Evolutionary conservation across 2,113 vertebrate genomes (phyloP).

Genomic region (Mesembrinibis cayennensis): DNA sequence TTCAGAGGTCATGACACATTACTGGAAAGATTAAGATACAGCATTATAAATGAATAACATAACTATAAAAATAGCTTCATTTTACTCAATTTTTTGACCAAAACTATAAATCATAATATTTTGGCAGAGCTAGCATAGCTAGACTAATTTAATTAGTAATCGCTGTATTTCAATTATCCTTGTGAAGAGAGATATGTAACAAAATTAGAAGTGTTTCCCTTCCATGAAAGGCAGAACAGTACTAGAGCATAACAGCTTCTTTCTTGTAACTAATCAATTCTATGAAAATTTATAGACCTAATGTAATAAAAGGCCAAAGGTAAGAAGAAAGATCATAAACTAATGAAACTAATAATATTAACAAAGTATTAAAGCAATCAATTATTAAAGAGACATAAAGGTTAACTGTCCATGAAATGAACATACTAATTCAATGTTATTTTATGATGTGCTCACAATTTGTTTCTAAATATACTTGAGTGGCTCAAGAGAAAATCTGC

Average conservation of each 20-base stretch:
- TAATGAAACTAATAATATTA: constrained; percentile 59
- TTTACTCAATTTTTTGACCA: neutral
- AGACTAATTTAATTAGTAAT: constrained; percentile 25
- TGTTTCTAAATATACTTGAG: constrained; percentile 29
- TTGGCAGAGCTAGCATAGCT: neutral
- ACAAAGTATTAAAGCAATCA: constrained; percentile 37
- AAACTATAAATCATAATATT: neutral
- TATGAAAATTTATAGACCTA: constrained; percentile 41
- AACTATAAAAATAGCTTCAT: neutral
- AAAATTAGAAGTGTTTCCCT: constrained; percentile 1
- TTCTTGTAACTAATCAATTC: constrained; percentile 44
- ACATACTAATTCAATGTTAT: constrained; percentile 48
- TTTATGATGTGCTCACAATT: constrained; percentile 6
- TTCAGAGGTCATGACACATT: neutral
- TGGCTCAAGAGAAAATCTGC: neutral
- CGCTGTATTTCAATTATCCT: neutral
- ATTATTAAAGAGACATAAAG: constrained; percentile 47
- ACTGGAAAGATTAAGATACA: neutral
- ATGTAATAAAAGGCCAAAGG: constrained; percentile 34
- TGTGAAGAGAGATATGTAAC: neutral
- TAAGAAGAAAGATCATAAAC: constrained; percentile 27
- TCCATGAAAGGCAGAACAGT: neutral
- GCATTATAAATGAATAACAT: neutral
- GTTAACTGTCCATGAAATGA: constrained; percentile 60
- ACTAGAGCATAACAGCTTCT: neutral